Evolutionary conservation across 1,140 invertebrate genomes (phyloP), one percentile per base, ranked within the genome.

Genomic region (Lepidurus arcticus): DNA sequence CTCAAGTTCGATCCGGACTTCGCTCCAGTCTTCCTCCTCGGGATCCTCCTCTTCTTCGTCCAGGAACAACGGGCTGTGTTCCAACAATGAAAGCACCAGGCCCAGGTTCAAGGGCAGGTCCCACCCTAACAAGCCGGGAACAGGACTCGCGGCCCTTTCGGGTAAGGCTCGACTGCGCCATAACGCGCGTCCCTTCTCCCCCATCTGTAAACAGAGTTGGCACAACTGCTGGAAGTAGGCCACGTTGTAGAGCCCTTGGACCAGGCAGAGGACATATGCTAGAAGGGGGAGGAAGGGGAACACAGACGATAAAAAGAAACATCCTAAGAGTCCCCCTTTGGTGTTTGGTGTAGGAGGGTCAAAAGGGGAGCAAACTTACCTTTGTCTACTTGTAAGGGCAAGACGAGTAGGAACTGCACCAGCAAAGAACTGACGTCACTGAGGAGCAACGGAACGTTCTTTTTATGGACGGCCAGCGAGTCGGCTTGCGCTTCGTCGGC

Each of bases 241-340:
- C 65, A 97, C 87, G 86, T 96, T 95, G 86, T 95, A 97, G 45
- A 97, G 85, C 80, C 92, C 90, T 83, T 92, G 91, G 0, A 97
- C 91, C 79, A 97, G 89, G 82, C 91, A 91, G 9, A 91, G 92
- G 84, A 94, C 96, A 84, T 96, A 95, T 34, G 90, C 94, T 44
- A 78, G 34, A 4, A 34, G 47, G 21, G 65, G 34, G 34, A 76
- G 65, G 77, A 80, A 76, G 21, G 74, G 74, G 26, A 74, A 47
- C 78, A 47, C n/a, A 80, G 77, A 79, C 78, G 73, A 73, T 44
- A 77, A 77, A 21, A 78, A 44, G 74, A 76, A 79, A 42, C 44
- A 78, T 73, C 34, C 34, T 16, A 73, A 73, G 42, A n/a, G 34
- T 47, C n/a, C 53, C n/a, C 21, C 16, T 34, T 6, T 77, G 26